A percentile compares a stretch with the other conserved stretches of the same genome.
These are phyloP conservation scores for Chroicocephalus ridibundus DNA, from an alignment of 2,113 vertebrate genomes.

Conservation along the genomic window DNA sequence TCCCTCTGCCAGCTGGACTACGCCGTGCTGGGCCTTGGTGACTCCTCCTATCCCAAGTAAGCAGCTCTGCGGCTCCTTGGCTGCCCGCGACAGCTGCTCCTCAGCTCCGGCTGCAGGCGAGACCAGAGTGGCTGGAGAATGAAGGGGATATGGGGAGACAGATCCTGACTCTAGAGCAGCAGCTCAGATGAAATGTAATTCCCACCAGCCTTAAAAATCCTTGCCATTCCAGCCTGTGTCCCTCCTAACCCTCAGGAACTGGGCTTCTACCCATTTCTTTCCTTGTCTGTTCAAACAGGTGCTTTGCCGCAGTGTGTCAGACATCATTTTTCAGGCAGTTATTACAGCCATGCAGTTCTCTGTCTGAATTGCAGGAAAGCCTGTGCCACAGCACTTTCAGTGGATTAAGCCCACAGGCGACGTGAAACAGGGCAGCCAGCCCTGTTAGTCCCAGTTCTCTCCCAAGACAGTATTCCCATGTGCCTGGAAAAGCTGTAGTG, in stretches of 20 bases:
- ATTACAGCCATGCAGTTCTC: neutral
- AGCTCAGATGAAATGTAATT: neutral
- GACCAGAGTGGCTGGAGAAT: neutral
- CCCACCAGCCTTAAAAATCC: neutral
- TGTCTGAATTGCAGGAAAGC: neutral
- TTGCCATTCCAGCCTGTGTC: neutral
- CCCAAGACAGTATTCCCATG: neutral
- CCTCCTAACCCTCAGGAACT: neutral
- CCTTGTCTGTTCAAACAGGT: neutral
- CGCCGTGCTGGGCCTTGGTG: slow-evolving; percentile 89
- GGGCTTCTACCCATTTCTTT: neutral
- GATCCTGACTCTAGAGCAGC: neutral
- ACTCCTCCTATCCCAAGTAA: slow-evolving; percentile 95
- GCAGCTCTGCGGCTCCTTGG: neutral
- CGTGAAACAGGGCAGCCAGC: neutral
- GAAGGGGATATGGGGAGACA: neutral
- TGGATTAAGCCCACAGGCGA: neutral
- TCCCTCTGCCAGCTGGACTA: slow-evolving; percentile 89
- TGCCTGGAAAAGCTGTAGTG: neutral
- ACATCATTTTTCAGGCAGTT: neutral
- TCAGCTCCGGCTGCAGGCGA: neutral
- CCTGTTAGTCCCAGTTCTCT: neutral
- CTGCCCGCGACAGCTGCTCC: neutral
- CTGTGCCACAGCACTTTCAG: neutral
- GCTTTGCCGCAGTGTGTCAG: neutral